Conservation (phyloP, 2,888 invertebrate species). For the Chrysolina americana region DNA sequence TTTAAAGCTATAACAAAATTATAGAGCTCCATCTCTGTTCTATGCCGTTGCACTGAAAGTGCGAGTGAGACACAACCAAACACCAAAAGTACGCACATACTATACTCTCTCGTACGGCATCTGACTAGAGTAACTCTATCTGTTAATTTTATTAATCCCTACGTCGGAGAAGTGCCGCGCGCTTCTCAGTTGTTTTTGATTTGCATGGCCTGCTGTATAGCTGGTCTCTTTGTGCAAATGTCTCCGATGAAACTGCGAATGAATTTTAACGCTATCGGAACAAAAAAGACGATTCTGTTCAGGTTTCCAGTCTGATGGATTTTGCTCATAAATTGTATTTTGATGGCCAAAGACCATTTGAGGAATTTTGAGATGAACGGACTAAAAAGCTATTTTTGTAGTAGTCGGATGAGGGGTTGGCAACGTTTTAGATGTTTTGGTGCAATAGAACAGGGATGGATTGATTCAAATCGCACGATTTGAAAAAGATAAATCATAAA, state of each 20-base stretch:
- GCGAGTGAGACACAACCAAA: slow-evolving; percentile 43
- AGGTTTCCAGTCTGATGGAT: slow-evolving; percentile 25
- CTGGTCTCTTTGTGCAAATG: slow-evolving; percentile 42
- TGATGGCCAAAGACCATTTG: not conserved
- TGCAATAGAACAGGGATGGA: no score
- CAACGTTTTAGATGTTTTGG: no score
- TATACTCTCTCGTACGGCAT: slow-evolving; percentile 48
- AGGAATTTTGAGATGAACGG: not conserved
- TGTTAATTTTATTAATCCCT: slow-evolving; percentile 68
- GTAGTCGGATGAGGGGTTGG: no score
- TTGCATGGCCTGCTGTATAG: slow-evolving; percentile 42
- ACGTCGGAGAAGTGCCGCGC: slow-evolving; percentile 45
- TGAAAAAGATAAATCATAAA: no score
- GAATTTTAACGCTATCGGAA: slow-evolving; percentile 26
- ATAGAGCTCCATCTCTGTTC: slow-evolving; percentile 51
- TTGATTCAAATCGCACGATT: no score
- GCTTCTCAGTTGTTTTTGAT: slow-evolving; percentile 45
- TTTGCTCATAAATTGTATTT: slow-evolving; percentile 11
- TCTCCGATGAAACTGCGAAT: slow-evolving; percentile 30
- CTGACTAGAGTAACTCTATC: slow-evolving; percentile 65
- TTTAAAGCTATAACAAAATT: slow-evolving; percentile 66
- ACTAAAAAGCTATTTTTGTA: no score
- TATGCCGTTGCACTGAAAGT: slow-evolving; percentile 6
- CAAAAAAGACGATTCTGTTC: slow-evolving; percentile 25
- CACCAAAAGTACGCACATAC: slow-evolving; percentile 47